Evolutionary conservation across 37 sponge, comb jelly and placozoan genomes (phyloP).

Genomic region (Petrosia ficiformis): DNA sequence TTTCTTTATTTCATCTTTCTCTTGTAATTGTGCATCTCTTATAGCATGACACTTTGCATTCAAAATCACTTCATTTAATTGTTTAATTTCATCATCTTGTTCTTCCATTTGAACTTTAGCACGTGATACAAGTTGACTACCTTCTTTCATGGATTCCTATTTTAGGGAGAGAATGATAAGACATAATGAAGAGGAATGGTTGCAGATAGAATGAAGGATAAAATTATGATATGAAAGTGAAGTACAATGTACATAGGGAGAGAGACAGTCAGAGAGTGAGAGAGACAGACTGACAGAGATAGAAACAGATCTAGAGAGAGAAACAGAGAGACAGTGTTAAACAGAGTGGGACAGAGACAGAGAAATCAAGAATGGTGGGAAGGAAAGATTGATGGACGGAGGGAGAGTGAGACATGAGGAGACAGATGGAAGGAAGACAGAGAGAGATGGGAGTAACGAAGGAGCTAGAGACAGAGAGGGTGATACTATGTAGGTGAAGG

Average conservation of each 20-base stretch:
- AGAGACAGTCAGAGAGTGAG: neutral
- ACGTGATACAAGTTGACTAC: slow-evolving; percentile 48
- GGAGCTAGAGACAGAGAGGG: no score
- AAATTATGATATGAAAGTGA: no score
- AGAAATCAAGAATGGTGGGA: no score
- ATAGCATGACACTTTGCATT: slow-evolving; percentile 99
- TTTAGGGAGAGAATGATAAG: neutral
- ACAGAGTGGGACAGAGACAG: no score
- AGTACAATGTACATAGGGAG: neutral
- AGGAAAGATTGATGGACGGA: no score
- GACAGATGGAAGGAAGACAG: no score
- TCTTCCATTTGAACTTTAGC: slow-evolving; percentile 80
- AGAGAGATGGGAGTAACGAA: no score
- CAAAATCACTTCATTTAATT: slow-evolving; percentile 92
- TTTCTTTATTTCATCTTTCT: slow-evolving; percentile 75
- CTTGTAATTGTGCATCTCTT: slow-evolving; percentile 91
- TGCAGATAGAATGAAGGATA: no score
- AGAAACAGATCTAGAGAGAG: neutral
- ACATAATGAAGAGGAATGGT: no score
- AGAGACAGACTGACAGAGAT: neutral
- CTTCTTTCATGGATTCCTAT: slow-evolving; percentile 59
- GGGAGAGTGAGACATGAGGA: no score
- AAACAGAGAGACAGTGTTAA: no score
- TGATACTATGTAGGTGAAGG: no score
- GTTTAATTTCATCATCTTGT: slow-evolving; percentile 98